These are phyloP conservation scores for Perodicticus potto DNA, from an alignment of 2,797 vertebrate species.

Conservation along the genomic window DNA sequence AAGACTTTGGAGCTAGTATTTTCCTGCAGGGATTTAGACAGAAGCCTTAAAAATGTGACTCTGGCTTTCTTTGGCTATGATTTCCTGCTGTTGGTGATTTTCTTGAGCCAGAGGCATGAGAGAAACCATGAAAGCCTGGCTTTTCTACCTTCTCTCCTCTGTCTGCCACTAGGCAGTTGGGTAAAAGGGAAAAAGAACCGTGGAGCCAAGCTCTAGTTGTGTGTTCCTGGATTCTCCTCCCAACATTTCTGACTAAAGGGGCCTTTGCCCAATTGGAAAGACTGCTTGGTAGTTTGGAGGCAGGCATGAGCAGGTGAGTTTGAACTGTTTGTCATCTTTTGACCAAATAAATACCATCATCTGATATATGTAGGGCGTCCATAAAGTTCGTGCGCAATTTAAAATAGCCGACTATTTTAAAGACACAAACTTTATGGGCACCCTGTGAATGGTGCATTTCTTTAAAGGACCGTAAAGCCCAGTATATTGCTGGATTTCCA, in stretches of 20 bases:
- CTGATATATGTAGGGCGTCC: not conserved
- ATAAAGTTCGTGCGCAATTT: no score
- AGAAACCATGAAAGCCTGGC: constrained; percentile 25
- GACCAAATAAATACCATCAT: not conserved
- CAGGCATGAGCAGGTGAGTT: constrained; percentile 59
- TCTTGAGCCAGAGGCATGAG: not conserved
- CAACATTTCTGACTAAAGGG: not conserved
- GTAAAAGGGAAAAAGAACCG: not conserved
- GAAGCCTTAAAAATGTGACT: constrained; percentile 4
- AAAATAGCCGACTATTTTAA: no score
- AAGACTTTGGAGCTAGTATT: not conserved
- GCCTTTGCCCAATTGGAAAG: constrained; percentile 23
- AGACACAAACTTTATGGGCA: no score
- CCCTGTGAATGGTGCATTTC: not conserved
- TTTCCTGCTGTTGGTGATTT: constrained; percentile 49
- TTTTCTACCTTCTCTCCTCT: not conserved
- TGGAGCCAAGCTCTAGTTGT: not conserved
- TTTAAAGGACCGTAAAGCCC: not conserved
- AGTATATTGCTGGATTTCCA: not conserved
- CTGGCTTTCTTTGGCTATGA: not conserved
- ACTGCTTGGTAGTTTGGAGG: constrained; percentile 15
- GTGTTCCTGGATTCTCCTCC: not conserved
- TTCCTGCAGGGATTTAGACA: constrained; percentile 21
- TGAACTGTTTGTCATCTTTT: not conserved
- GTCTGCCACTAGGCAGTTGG: constrained; percentile 26